Evolutionary conservation across 2,797 vertebrate genomes (phyloP).

Genomic region (Amblyraja radiata): DNA sequence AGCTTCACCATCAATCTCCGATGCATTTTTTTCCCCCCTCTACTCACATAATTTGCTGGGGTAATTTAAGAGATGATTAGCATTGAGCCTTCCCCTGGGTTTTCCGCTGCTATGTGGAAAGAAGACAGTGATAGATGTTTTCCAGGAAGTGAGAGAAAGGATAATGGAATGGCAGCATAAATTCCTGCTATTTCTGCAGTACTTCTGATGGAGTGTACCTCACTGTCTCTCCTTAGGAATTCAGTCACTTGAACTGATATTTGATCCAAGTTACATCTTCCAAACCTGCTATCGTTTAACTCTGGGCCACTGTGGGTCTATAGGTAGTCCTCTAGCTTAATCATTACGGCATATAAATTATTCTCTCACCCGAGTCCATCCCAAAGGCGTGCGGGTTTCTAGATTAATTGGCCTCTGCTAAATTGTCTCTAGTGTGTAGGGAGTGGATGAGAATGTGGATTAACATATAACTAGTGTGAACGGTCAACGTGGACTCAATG

Average conservation of each 20-base stretch:
- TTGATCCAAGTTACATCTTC: neutral
- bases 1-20: constrained; percentile 4
- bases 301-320: neutral
- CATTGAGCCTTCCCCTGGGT: constrained; percentile 2
- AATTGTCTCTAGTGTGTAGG: too few species aligned
- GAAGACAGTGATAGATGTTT: constrained; percentile 23
- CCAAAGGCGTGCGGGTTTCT: too few species aligned
- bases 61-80: constrained; percentile 31
- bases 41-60: neutral
- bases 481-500: too few species aligned
- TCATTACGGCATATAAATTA: too few species aligned
- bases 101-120: neutral
- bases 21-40: neutral
- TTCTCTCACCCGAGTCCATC: too few species aligned
- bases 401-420: too few species aligned
- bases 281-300: too few species aligned
- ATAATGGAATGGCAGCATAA: neutral
- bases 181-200: neutral
- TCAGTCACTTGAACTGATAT: neutral
- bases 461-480: too few species aligned
- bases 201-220: neutral
- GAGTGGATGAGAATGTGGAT: too few species aligned
- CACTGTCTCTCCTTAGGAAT: neutral
- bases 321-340: too few species aligned
- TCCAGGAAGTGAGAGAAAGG: neutral